Conservation (phyloP, 2,113 vertebrate genomes). For the Bungarus multicinctus region DNA sequence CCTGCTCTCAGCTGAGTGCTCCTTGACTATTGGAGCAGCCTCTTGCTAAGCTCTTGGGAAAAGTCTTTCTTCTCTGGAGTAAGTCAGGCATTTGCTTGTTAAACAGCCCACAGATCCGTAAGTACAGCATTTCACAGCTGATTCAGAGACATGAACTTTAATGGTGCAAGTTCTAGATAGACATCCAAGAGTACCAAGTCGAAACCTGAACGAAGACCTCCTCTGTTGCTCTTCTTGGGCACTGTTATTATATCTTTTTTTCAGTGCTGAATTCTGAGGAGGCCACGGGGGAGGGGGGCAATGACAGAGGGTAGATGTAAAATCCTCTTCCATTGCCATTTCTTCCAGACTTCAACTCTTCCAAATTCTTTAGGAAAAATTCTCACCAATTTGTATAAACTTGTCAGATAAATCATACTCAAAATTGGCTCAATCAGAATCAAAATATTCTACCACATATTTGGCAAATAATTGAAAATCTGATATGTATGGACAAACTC, state of each 20-base stretch:
- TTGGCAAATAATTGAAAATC: neutral
- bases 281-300: too few relatives aligned
- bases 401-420: neutral
- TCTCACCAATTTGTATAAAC: neutral
- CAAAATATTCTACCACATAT: neutral
- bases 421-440: neutral
- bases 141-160: neutral
- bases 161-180: neutral
- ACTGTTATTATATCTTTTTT: neutral
- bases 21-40: neutral
- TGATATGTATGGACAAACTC: neutral
- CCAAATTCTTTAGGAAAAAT: neutral
- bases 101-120: neutral
- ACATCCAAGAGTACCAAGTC: neutral
- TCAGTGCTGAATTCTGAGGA: neutral
- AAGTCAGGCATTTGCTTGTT: neutral
- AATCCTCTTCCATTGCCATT: neutral
- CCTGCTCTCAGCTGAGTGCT: neutral
- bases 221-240: neutral
- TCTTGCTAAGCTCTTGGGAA: neutral
- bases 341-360: neutral
- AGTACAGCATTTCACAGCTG: neutral
- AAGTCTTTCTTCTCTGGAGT: neutral
- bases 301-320: neutral
- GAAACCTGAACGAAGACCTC: neutral